These are phyloP conservation scores for Muraenolepis orangiensis DNA, from an alignment of 2,797 vertebrate genomes.

Conservation along the genomic window DNA sequence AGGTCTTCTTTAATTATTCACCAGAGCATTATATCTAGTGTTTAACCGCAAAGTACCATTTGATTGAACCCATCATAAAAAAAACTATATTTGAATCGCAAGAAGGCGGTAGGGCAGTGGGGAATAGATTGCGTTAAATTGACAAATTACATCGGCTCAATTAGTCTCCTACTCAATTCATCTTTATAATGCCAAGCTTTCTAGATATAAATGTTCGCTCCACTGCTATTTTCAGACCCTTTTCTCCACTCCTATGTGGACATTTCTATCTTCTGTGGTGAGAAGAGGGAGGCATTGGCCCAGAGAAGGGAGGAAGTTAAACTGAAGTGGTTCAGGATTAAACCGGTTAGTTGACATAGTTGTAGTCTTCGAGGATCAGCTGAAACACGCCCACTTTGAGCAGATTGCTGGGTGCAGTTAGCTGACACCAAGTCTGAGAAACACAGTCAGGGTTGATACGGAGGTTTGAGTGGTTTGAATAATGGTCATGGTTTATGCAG, in stretches of 20 bases:
- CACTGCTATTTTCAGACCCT: conserved; percentile 70
- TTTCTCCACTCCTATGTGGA: conserved; percentile 45
- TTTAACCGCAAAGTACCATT: conserved; percentile 84
- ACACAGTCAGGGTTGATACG: no score
- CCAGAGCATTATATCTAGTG: conserved; percentile 77
- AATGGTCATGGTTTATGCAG: not conserved
- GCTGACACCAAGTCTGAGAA: no score
- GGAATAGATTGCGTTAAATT: conserved; percentile 78
- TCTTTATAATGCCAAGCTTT: conserved; percentile 74
- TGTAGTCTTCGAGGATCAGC: not conserved
- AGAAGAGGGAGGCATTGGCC: not conserved
- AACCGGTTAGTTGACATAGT: not conserved
- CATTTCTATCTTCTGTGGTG: conserved; percentile 56
- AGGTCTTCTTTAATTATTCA: conserved; percentile 73
- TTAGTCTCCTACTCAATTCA: conserved; percentile 74
- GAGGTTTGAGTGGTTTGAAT: no score
- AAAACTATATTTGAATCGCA: conserved; percentile 83
- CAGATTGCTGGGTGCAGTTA: no score
- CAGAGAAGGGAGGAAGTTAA: not conserved
- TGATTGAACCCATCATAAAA: conserved; percentile 85
- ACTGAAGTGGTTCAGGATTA: not conserved
- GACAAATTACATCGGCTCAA: conserved; percentile 75
- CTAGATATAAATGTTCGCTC: conserved; percentile 68
- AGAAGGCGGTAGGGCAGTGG: conserved; percentile 60
- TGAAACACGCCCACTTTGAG: no score